These are phyloP conservation scores for Mamestra brassicae DNA, from an alignment of 2,888 invertebrate genomes.

Conservation along the genomic window DNA sequence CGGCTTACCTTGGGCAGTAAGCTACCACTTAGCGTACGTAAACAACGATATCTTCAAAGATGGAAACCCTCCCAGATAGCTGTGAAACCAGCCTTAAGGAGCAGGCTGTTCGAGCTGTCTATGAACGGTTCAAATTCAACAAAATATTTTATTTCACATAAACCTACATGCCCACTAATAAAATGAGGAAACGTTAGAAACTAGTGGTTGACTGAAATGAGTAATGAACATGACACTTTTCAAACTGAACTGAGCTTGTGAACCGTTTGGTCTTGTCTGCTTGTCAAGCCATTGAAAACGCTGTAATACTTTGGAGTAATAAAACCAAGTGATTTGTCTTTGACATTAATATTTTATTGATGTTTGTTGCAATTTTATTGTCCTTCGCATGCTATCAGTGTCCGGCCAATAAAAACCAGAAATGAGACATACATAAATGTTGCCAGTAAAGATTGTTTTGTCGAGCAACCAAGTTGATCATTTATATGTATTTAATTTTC, in stretches of 20 bases:
- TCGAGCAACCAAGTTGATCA: neutral
- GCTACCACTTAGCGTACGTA: too few species aligned
- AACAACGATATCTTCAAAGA: too few species aligned
- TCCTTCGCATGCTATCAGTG: constrained; percentile 29
- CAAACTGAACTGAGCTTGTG: neutral
- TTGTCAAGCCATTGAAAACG: constrained; percentile 14
- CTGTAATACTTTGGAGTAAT: constrained; percentile 11
- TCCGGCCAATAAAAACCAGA: constrained; percentile 9
- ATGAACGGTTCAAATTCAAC: too few species aligned
- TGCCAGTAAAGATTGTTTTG: constrained; percentile 7
- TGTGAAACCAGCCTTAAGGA: too few species aligned
- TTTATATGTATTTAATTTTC: neutral
- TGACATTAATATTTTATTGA: constrained; percentile 43
- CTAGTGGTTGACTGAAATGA: too few species aligned
- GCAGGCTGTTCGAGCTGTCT: too few species aligned
- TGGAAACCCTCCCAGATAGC: too few species aligned
- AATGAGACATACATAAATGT: neutral
- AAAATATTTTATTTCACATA: too few species aligned
- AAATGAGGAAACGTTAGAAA: too few species aligned
- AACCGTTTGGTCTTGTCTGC: neutral
- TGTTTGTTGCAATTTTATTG: constrained; percentile 51
- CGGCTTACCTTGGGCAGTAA: too few species aligned
- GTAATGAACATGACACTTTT: neutral
- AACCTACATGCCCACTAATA: too few species aligned
- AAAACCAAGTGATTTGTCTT: constrained; percentile 51